Conservation (phyloP, 2,888 invertebrate species). For the Drosophila siamana region DNA sequence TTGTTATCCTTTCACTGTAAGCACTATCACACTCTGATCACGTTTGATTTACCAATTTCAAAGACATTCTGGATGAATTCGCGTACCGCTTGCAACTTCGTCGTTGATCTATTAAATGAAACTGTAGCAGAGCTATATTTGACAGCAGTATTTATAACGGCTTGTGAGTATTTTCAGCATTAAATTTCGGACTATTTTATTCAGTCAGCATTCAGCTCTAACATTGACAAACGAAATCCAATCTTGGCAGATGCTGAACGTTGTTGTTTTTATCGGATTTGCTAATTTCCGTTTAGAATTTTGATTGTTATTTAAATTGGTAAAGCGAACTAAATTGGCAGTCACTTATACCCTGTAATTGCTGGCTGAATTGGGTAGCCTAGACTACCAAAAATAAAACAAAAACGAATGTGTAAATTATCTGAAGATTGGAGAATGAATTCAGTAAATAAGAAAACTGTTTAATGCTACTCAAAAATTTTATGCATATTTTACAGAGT, state of each 20-base stretch:
- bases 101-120: slow-evolving; percentile 56
- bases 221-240: slow-evolving; percentile 48
- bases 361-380: neutral
- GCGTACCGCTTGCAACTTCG: slow-evolving; percentile 26
- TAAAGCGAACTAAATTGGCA: slow-evolving; percentile 42
- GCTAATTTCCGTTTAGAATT: slow-evolving; percentile 76
- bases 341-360: slow-evolving; percentile 31
- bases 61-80: slow-evolving; percentile 48
- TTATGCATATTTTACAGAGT: slow-evolving; percentile 23
- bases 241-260: slow-evolving; percentile 37
- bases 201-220: slow-evolving; percentile 35
- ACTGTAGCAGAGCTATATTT: slow-evolving; percentile 61
- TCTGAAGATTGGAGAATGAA: too few relatives aligned
- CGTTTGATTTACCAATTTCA: slow-evolving; percentile 61
- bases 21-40: neutral
- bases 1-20: slow-evolving; percentile 1
- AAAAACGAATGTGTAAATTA: too few relatives aligned
- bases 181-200: slow-evolving; percentile 53
- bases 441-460: too few relatives aligned
- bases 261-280: slow-evolving; percentile 37
- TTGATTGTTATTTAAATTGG: slow-evolving; percentile 72
- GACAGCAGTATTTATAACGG: slow-evolving; percentile 63
- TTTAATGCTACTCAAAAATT: neutral
- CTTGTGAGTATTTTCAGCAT: slow-evolving; percentile 42
- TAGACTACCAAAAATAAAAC: neutral